Percentiles rank a stretch among this genome's conserved stretches.
Evolutionary conservation across 2,797 vertebrate genomes (phyloP).

Genomic region (Varecia variegata): DNA sequence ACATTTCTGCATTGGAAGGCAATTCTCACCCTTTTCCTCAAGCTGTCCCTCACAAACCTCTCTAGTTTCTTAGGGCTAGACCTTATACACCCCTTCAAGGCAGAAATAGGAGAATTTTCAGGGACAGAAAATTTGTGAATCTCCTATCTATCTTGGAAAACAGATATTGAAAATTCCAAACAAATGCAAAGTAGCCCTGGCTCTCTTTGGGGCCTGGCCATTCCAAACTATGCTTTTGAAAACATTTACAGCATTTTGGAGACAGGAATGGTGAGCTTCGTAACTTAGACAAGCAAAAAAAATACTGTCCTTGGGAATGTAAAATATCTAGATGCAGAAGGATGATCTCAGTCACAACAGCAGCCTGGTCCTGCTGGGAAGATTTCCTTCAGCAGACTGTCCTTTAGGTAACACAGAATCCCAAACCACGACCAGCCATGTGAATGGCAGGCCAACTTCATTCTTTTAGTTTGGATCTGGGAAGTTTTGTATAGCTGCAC

Average conservation of each 20-base stretch:
- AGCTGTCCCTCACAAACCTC: neutral
- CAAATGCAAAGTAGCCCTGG: neutral
- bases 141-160: conserved; percentile 12
- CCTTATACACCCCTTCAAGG: neutral
- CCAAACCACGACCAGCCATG: neutral
- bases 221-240: neutral
- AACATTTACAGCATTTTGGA: neutral
- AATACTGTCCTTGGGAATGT: neutral
- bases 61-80: neutral
- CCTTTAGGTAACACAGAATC: neutral
- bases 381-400: neutral
- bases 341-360: neutral
- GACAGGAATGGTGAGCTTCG: neutral
- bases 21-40: neutral
- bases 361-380: neutral
- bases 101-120: neutral
- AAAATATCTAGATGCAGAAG: conserved; percentile 27
- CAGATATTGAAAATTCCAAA: neutral
- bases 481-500: neutral
- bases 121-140: neutral
- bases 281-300: conserved; percentile 15
- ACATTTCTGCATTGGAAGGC: neutral
- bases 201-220: neutral
- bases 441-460: neutral
- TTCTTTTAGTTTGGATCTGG: neutral